Conservation (phyloP, 2,113 vertebrate genomes). For the Hypocryptadius cinnamomeus region DNA sequence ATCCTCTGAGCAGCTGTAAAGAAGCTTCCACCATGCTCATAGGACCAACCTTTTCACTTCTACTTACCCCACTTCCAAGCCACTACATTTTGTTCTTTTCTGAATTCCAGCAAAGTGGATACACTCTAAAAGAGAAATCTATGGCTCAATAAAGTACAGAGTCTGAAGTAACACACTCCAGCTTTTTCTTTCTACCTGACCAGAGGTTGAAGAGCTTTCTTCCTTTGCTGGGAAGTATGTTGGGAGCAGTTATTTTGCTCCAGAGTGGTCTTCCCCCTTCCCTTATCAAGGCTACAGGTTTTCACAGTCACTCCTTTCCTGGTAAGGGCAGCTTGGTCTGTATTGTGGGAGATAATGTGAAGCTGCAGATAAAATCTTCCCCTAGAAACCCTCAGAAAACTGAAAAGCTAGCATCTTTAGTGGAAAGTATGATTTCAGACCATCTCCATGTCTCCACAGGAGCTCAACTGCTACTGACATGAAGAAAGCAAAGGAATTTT, state of each 20-base stretch:
- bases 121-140: background rate
- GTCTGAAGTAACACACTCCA: background rate
- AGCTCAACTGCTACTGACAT: background rate
- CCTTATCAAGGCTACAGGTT: background rate
- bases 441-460: background rate
- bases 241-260: background rate
- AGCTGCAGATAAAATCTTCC: background rate
- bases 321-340: background rate
- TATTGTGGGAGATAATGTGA: background rate
- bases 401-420: background rate
- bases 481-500: background rate
- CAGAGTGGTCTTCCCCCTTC: rapidly evolving
- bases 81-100: background rate
- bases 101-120: background rate
- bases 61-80: background rate
- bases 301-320: background rate
- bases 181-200: background rate
- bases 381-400: background rate
- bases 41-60: background rate
- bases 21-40: background rate
- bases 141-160: background rate
- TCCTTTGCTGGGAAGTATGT: background rate
- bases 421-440: background rate
- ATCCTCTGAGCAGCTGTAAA: background rate
- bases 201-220: background rate